Base-by-base conservation (phyloP, 2,797 vertebrate species). In the Sebastes kiyomatsui region DNA sequence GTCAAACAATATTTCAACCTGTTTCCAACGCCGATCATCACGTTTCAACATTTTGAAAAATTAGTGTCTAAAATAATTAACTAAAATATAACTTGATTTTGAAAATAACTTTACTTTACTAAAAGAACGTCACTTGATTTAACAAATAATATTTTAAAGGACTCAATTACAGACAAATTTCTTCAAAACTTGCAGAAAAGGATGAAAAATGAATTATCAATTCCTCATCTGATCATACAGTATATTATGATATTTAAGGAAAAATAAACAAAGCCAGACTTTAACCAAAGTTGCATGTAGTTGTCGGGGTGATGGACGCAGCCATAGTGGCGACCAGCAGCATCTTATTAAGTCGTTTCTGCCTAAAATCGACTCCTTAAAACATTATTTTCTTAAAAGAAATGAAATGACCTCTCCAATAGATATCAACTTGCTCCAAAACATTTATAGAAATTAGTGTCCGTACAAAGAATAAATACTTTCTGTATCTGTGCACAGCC, bases 361-460 rank as follows among this genome's bases (percentile, higher is more conserved):
- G 33, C 22, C 38, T 20, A 22, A 55, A 30, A 56, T 25, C 6
- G 2, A 25, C 13, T 23, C 16, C 16, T 22, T 4, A 58, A 56
- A 75, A 5, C 11, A 3, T 7, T 59, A 30, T 59, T 46, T 42
- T 22, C 16, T 58, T 13, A 4, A 28, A 28, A 59, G 7, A 16
- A 25, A n/a, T 28, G 0, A 28, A 52, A 49, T 8, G n/a, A 22
- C 14, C 28, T 5, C 10, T 54, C 27, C 0, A n/a, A 12, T 28
- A 14, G 13, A 30, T n/a, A 2, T 49, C 5, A 28, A 46, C 35
- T 16, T 16, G 12, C 8, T 42, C 10, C 18, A 35, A 52, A 33
- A 35, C 13, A 6, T 72, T 75, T 38, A 0, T 35, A 56, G 5
- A 22, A 38, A 42, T 66, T 2, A 66, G 8, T 2, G 12, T 56